Percentiles rank a stretch among this genome's conserved stretches.
These are phyloP conservation scores for Zapus hudsonius DNA, from an alignment of 2,113 vertebrate genomes.

Conservation along the genomic window DNA sequence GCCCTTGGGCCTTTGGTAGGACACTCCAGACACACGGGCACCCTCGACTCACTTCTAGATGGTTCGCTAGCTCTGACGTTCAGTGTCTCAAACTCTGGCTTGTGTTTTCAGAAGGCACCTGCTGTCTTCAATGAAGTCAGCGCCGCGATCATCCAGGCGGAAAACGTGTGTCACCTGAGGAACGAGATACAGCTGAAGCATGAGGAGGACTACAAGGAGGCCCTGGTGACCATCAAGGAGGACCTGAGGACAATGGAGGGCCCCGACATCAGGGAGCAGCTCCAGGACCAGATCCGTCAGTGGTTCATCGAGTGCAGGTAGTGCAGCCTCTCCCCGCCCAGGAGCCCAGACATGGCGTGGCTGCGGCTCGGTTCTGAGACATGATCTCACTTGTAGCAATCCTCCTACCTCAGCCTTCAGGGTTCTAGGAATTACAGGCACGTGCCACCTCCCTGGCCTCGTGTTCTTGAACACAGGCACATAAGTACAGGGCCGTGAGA, in stretches of 20 bases:
- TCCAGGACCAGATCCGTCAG: constrained; percentile 90
- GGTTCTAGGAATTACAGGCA: too few relatives aligned
- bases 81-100: neutral
- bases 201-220: constrained; percentile 82
- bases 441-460: neutral
- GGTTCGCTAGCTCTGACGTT: neutral
- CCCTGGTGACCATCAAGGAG: constrained; percentile 83
- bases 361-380: neutral
- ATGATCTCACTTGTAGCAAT: neutral
- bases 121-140: constrained; percentile 76
- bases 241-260: constrained; percentile 84
- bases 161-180: constrained; percentile 63
- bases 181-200: constrained; percentile 78
- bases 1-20: rapidly evolving
- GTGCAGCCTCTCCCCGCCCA: neutral
- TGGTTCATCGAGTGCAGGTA: constrained; percentile 92
- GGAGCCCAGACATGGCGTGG: too few relatives aligned
- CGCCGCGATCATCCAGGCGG: neutral
- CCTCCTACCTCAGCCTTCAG: neutral
- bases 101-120: constrained; percentile 82
- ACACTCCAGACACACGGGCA: rapidly evolving
- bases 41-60: rapidly evolving
- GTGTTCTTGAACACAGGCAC: neutral
- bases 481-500: rapidly evolving
- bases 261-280: constrained; percentile 83